Base-by-base conservation (phyloP, 2,797 vertebrate species). In the Semotilus atromaculatus region DNA sequence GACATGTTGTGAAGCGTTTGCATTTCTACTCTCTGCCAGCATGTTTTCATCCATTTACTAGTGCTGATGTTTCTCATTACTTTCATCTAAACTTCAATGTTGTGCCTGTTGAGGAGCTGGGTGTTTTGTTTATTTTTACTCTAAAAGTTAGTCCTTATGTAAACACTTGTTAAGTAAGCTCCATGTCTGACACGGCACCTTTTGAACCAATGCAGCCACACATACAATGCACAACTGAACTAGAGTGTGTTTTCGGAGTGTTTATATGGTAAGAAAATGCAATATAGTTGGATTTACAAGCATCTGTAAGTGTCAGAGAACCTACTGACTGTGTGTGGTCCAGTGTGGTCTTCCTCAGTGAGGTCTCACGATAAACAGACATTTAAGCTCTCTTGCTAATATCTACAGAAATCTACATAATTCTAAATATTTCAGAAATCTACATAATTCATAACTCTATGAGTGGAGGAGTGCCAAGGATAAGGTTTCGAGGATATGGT, bases 321-420 rank as follows among this genome's bases (percentile, higher is more conserved):
- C 36, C 36, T 38, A 29, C 21, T 87, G 29, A 60, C 26, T 67
- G 76, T 72, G 73, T 86, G 81, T 80, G 77, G 80, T 84, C 75
- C 66, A 38, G 19, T 73, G 70, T 79, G 48, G 81, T 77, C 68
- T 53, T 75, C 26, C 34, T 64, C 58, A 13, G 60, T 40, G 67
- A 81, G 31, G 58, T 55, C 60, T 29, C 36, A 36, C 18, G 8
- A 78, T 81, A 70, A 78, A 75, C 58, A 85, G 67, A 86, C 55
- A 86, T 84, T 74, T 70, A 64, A 81, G 38, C 83, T 72, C 74
- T 74, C 51, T 86, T 75, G 43, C 85, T 90, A 89, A 88, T 88
- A 88, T 84, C 74, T 40, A 87, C 88, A 86, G 29, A 91, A 88
- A 86, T 85, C 55, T 81, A 85, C 86, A 89, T 88, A 87, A 84